Conservation (phyloP, 2,888 invertebrate genomes). For the Syrista parreyssii region DNA sequence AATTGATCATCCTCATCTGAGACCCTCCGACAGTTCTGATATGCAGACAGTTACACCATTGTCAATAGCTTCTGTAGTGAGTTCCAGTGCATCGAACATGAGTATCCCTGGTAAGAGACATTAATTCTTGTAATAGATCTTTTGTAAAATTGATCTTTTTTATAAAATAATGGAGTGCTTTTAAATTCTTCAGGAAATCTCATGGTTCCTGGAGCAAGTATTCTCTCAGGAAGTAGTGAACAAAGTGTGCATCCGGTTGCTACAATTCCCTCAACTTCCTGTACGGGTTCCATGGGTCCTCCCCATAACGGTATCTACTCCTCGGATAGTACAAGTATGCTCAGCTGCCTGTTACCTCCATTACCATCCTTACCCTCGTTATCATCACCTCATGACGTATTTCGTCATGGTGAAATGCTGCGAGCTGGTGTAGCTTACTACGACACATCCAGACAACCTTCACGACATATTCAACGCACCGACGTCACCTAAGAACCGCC, state of each 20-base stretch:
- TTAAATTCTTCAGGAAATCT: slow-evolving; percentile 39
- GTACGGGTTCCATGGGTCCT: slow-evolving; percentile 41
- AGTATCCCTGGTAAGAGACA: slow-evolving; percentile 45
- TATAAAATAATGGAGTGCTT: no score
- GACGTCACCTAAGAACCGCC: slow-evolving; percentile 46
- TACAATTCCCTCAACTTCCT: slow-evolving; percentile 38
- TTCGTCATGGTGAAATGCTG: slow-evolving; percentile 53
- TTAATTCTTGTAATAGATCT: background rate
- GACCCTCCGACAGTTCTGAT: slow-evolving; percentile 39
- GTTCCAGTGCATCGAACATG: slow-evolving; percentile 42
- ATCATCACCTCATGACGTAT: slow-evolving; percentile 52
- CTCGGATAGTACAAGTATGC: slow-evolving; percentile 50
- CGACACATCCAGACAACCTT: slow-evolving; percentile 49
- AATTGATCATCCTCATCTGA: slow-evolving; percentile 35
- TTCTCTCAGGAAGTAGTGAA: slow-evolving; percentile 36
- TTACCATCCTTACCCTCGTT: slow-evolving; percentile 49
- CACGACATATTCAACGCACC: slow-evolving; percentile 48
- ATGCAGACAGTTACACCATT: slow-evolving; percentile 39
- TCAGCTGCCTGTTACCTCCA: slow-evolving; percentile 52
- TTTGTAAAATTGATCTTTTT: no score
- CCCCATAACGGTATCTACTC: slow-evolving; percentile 49
- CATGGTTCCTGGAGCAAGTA: slow-evolving; percentile 40
- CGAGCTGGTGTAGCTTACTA: slow-evolving; percentile 54
- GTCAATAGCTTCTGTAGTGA: slow-evolving; percentile 44
- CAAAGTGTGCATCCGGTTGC: slow-evolving; percentile 36